phyloP scores from a whole-genome alignment of 2,797 vertebrate genomes.

The Hapalemur alaotrensis region DNA sequence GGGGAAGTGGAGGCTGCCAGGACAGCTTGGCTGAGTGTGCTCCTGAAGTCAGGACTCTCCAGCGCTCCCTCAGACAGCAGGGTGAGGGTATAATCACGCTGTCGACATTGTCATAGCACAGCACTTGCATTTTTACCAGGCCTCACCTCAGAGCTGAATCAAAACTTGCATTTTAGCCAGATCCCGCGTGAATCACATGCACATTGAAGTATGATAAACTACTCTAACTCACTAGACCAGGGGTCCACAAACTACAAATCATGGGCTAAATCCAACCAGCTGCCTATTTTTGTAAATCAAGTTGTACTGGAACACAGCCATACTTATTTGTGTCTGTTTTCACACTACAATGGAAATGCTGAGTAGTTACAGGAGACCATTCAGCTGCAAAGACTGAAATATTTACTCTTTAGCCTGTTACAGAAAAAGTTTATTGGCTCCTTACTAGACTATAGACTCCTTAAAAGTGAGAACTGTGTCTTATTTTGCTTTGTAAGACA shows the following conservation, averaged over 20 bases:
- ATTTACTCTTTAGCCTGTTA: not conserved
- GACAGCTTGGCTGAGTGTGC: not conserved
- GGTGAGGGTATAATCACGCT: rapidly evolving
- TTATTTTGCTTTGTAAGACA: not conserved
- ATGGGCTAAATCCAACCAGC: not conserved
- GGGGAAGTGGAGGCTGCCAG: not conserved
- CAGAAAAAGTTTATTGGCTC: not conserved
- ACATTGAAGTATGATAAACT: not conserved
- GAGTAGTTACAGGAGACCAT: not conserved
- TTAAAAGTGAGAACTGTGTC: not conserved
- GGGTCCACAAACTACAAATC: not conserved
- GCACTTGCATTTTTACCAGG: not conserved
- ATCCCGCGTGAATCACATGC: not conserved
- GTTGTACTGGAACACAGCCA: not conserved
- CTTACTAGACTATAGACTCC: not conserved
- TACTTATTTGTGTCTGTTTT: not conserved
- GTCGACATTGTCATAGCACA: rapidly evolving
- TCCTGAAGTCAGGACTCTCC: not conserved
- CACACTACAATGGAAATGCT: not conserved
- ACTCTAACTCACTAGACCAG: not conserved
- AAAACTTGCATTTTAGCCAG: not conserved
- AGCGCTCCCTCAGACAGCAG: not conserved
- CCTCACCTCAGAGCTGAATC: not conserved
- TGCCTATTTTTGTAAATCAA: not conserved
- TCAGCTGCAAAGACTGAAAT: not conserved